These are phyloP conservation scores for Eilema caniola DNA, from an alignment of 2,888 invertebrate genomes.

Conservation along the genomic window DNA sequence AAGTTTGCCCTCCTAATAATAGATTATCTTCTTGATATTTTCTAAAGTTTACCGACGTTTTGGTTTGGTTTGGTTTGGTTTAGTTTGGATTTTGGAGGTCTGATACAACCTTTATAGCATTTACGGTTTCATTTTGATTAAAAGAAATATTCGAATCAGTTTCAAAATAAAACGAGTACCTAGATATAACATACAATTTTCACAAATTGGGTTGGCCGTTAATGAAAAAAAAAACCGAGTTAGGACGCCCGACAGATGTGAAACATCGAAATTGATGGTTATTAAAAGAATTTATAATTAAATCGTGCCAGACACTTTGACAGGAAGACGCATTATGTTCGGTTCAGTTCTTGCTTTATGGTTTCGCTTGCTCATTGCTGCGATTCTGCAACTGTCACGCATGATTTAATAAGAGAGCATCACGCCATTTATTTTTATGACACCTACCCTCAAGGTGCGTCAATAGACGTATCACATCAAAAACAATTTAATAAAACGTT, in stretches of 20 bases:
- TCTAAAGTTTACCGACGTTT: no score
- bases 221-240: constrained; percentile 28
- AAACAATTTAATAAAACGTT: constrained; percentile 40
- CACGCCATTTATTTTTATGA: no score
- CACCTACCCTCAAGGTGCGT: not conserved
- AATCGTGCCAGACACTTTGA: not conserved
- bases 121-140: not conserved
- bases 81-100: no score
- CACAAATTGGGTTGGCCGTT: constrained; percentile 28
- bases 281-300: constrained; percentile 1
- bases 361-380: no score
- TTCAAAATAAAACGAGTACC: not conserved
- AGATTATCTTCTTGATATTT: not conserved
- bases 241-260: not conserved
- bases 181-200: not conserved
- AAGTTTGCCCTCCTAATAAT: not conserved
- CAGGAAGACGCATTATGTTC: not conserved
- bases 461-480: constrained; percentile 19
- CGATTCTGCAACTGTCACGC: no score
- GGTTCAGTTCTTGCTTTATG: no score
- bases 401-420: no score
- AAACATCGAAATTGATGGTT: not conserved
- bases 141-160: not conserved
- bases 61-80: no score
- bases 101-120: not conserved